Evolutionary conservation across 92 coral and sea anemone genomes (phyloP), one percentile per base, ranked within the genome.

Genomic region (Parazoanthus darwini): DNA sequence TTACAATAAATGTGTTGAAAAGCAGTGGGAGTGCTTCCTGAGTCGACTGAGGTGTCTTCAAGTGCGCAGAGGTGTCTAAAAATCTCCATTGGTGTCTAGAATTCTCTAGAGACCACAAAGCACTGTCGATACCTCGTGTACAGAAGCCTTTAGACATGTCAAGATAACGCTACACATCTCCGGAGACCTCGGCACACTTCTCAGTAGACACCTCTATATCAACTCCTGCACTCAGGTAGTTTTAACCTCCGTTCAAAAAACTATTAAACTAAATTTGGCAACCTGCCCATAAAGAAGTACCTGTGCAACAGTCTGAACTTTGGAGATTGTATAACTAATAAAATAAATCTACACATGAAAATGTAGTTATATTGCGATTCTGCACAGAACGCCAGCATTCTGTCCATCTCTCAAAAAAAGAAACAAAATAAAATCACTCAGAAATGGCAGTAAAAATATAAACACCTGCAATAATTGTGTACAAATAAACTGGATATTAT

Each of bases 321-420:
- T 14, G 22, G 22, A 58, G 3, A 50, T 39, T 18, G 4, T 44
- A n/a, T 22, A 38, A 38, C 26, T 38, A 77, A 77, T 16, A 11
- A 33, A 11, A 33, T n/a, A 23, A 77, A 18, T 36, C 38, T 36
- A 7, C 42, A 44, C 25, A 39, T 23, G 23, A 38, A 22, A 18
- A 23, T 9, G 35, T 8, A 36, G 18, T 73, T 1, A 18, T 5
- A 0, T 44, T 5, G 38, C 16, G n/a, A 1, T 13, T 79, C 67
- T 79, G 67, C 36, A 50, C 82, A 79, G 66, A 79, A 79, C 22
- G 82, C 82, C 82, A 9, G 82, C 82, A 50, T 50, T 79, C 82
- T 79, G 82, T 79, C 67, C 65, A 63, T 29, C 82, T 79, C 26
- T 63, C 70, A 63, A 18, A 20, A 22, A 35, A 79, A 10, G 11